Base-by-base conservation (phyloP, 53 echinoderm and acorn worm species). In the Patiria pectinifera region DNA sequence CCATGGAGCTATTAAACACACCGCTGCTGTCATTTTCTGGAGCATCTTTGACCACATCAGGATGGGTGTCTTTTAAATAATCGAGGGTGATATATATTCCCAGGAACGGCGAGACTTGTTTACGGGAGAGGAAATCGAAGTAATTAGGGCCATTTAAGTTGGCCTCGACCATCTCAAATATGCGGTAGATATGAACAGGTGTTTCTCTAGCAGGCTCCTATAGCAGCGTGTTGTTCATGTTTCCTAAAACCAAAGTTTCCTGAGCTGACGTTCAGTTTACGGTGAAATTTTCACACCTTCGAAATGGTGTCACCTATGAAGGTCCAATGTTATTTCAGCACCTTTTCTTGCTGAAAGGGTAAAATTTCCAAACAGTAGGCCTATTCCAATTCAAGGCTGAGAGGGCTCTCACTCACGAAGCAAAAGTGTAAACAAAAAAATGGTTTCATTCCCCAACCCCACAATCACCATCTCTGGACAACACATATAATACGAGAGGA, bases 101-200 rank as follows among this genome's bases (percentile, higher is more conserved):
- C n/a, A 23, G 24, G 23, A 74, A 74, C 19, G 15, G 4, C 6
- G 22, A 74, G 74, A 70, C 22, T 45, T 78, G 79, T 78, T 78
- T 78, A 78, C 47, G 44, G 45, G 13, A 78, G 45, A 78, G 79
- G 79, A 78, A 78, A 78, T 45, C 45, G 44, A 46, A 78, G 45
- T 45, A 46, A 78, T 78, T 78, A 45, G 9, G 45, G 46, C 44
- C 13, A 78, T 35, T 45, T 77, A 70, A 18, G 3, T 15, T 66
- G 66, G 15, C 13, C 19, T 66, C 15, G 10, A 66, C 66, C 19
- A 66, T 66, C 15, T 11, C 66, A 11, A 15, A 53, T 1, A 3
- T 18, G 66, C 10, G 19, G 66, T 66, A 18, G 66, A 66, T 66
- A 11, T 14, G 66, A 15, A 66, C 66, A 66, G 66, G 66, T 66